Percentiles rank a stretch among this genome's conserved stretches.
phyloP scores from a whole-genome alignment of 2,797 vertebrate genomes.

The Argyrosomus regius region DNA sequence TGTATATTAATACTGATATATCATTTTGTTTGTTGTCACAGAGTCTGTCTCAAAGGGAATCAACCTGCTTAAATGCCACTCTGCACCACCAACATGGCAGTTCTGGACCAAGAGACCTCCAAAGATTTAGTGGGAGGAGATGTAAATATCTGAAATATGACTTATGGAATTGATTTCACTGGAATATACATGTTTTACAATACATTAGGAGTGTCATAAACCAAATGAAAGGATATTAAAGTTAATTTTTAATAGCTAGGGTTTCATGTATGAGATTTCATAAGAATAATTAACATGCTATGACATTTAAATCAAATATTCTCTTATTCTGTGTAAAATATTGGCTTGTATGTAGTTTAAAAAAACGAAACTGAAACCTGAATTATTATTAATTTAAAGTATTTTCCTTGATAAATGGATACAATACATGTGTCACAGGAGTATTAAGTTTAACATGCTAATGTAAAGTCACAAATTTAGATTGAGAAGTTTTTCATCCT shows the following conservation, averaged over 20 bases:
- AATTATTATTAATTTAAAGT: background rate
- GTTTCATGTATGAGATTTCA: background rate
- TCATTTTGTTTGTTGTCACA: slow-evolving; percentile 54
- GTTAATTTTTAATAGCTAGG: background rate
- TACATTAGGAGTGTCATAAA: background rate
- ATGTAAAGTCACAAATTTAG: background rate
- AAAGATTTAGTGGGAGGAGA: slow-evolving; percentile 65
- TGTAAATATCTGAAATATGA: slow-evolving; percentile 73
- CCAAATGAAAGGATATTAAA: background rate
- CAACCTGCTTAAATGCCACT: slow-evolving; percentile 42
- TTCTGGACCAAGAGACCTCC: slow-evolving; percentile 81
- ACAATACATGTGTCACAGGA: background rate
- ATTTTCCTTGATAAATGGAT: background rate
- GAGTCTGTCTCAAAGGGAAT: slow-evolving; percentile 51
- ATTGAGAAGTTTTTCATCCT: background rate
- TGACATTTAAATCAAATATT: background rate
- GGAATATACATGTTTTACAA: background rate
- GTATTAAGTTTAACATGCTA: background rate
- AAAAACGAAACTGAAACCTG: background rate
- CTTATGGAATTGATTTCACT: background rate
- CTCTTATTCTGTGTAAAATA: background rate
- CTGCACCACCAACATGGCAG: slow-evolving; percentile 85
- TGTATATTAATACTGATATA: slow-evolving; percentile 6
- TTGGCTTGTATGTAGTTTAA: background rate
- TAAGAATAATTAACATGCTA: background rate